Base-by-base conservation (phyloP, 2,888 invertebrate species). In the Melitaea athalia region DNA sequence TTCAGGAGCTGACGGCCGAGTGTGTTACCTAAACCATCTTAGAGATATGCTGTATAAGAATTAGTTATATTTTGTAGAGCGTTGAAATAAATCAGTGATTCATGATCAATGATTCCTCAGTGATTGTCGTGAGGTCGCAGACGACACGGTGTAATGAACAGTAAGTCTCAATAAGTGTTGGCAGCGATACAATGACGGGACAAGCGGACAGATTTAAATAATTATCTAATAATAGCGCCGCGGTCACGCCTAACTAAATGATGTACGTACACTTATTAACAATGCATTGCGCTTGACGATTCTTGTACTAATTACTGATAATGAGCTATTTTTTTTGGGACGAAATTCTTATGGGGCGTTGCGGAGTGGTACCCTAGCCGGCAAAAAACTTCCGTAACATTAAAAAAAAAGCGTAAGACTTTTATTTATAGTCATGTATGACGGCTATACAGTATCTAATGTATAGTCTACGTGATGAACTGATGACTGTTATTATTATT, bases 151-250 rank as follows among this genome's bases (percentile, higher is more conserved):
- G 7, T 49, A 49, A 3, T 14, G 11, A 10, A 42, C 7, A 53
- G 14, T 38, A 5, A n/a, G 38, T 57, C 33, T 38, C 38, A 38
- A 55, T 42, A 57, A 10, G 10, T 38, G 49, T 50, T 64, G 64
- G 64, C 64, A 64, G 59, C 49, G 49, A 47, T 47, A 64, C 42
- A 59, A 57, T 42, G n/a, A n/a, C 38, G 47, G 50, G 11, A 59
- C 38, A 38, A 5, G 49, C 42, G n/a, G 59, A 64, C 49, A 49
- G n/a, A 64, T 64, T 50, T 43, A 59, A 59, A 59, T 64, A 59
- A 49, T 59, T 42, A 47, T 17, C 50, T 59, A 59, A 59, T 50
- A 50, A 49, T 59, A 64, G 49, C 38, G 15, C 31, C 57, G 57
- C 11, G 42, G 57, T 57, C 57, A 57, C 57, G 57, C 57, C 15